Evolutionary conservation across 2,113 vertebrate genomes (phyloP).

Genomic region (Sinosuthora webbiana): DNA sequence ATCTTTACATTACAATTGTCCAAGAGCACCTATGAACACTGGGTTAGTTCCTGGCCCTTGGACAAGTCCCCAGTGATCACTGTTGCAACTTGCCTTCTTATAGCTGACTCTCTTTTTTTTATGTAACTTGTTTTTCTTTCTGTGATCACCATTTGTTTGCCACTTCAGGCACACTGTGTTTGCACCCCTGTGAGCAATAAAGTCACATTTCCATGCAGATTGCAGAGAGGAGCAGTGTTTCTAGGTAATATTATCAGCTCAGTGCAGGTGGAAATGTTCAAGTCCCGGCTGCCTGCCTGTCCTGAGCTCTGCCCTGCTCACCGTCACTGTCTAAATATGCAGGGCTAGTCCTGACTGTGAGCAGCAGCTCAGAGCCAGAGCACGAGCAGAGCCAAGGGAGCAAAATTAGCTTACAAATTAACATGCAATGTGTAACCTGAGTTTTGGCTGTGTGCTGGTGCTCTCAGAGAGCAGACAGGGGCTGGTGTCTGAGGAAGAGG

Average conservation of each 20-base stretch:
- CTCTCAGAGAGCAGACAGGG: background rate
- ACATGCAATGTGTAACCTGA: background rate
- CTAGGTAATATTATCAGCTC: background rate
- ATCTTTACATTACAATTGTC: background rate
- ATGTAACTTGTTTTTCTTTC: slow-evolving; percentile 4
- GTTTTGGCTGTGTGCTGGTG: background rate
- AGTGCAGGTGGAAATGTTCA: background rate
- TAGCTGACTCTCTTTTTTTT: background rate
- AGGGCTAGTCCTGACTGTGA: background rate
- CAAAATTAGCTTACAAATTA: slow-evolving; percentile 33
- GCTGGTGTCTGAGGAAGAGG: background rate
- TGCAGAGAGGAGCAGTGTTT: background rate
- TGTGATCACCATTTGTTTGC: background rate
- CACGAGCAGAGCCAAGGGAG: background rate
- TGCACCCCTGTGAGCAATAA: background rate
- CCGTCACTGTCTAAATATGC: background rate
- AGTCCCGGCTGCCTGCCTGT: background rate
- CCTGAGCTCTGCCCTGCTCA: background rate
- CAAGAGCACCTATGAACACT: background rate
- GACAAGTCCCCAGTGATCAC: slow-evolving; percentile 27
- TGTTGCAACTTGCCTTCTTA: slow-evolving; percentile 49
- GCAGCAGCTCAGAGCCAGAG: background rate
- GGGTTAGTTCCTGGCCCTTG: slow-evolving; percentile 26
- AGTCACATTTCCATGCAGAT: background rate
- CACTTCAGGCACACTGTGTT: background rate